Evolutionary conservation across 2,888 invertebrate species (phyloP), one percentile per base, ranked within the genome.

Genomic region (Ommatoiulus sabulosus): DNA sequence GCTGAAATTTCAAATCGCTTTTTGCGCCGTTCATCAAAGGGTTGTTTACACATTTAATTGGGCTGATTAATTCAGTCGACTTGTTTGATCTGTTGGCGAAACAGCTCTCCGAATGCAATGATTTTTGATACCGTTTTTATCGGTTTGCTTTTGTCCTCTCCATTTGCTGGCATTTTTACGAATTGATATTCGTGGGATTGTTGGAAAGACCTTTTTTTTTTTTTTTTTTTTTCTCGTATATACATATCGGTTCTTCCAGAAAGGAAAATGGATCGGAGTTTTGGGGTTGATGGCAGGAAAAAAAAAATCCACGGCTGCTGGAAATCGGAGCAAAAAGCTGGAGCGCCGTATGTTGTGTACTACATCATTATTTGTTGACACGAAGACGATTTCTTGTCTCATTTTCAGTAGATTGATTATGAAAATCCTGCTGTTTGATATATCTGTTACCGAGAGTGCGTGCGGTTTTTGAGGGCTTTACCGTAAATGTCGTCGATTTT

Each of bases 101-200:
- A 12, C 12, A 46, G 8, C 12, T 57, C 15, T 57, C 0, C 15
- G 46, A 10, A 7, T 2, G 46, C 46, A 15, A 52, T 52, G 52
- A 15, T 15, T 52, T 52, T 52, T 52, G 52, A 52, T 52, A 15
- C 63, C 6, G 57, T 57, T 57, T 20, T 63, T 8, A 63, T 63
- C 15, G 63, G 63, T 5, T 20, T 20, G 7, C 24, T 20, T 72
- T 63, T 20, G 20, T 72, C 7, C 72, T 24, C 7, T 3, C 12
- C 20, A 10, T 24, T 5, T 15, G n/a, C 63, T 63, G 15, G 6
- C 24, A 72, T 72, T 72, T 72, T 72, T 24, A n/a, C 24, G 24
- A 72, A 72, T 72, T 72, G 72, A 72, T 72, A 72, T 72, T 72
- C 72, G 72, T 72, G 72, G 24, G 72, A 72, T 72, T 72, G 6